Evolutionary conservation across 2,113 vertebrate genomes (phyloP), one percentile per base, ranked within the genome.

Genomic region (Corythoichthys intestinalis): DNA sequence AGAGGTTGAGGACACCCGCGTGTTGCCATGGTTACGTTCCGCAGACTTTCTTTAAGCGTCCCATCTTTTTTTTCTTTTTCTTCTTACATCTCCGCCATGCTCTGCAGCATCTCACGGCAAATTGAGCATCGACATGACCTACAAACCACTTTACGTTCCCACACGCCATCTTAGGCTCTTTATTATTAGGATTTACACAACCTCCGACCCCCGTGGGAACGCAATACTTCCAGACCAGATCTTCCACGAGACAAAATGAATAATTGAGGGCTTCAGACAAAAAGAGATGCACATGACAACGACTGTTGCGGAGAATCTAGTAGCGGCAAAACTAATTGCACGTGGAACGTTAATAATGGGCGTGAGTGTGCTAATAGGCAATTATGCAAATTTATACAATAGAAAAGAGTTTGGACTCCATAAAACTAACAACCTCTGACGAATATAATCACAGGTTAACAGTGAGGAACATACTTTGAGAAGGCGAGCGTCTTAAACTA

Each of bases 351-450:
- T 80, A 83, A 85, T 87, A 79, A 83, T 65, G 56, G 34, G 37
- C 65, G 67, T 63, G 65, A 70, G 78, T 69, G 84, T 80, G 73
- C 78, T 81, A 86, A 82, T 82, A 68, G 71, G 65, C 57, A 77
- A 86, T 83, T 86, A 84, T 81, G 77, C 78, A 84, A 87, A 89
- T 83, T 14, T 39, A 12, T 54, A 35, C 71, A 48, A 41, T 70
- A 53, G 74, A 76, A 74, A 83, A 82, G 69, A 66, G 37, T 66
- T 80, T 78, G 62, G 60, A 69, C 63, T 57, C 71, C 48, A 65
- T 79, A 60, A 66, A 84, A 83, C 79, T 15, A 79, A 81, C 76
- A 20, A 78, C 61, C 65, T 60, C 65, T 52, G 76, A 82, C 69
- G 69, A 52, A 64, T 73, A 69, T 28, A 67, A 67, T 54, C 59